These are phyloP conservation scores for Dromius quadrimaculatus DNA, from an alignment of 2,888 invertebrate genomes.

Conservation along the genomic window DNA sequence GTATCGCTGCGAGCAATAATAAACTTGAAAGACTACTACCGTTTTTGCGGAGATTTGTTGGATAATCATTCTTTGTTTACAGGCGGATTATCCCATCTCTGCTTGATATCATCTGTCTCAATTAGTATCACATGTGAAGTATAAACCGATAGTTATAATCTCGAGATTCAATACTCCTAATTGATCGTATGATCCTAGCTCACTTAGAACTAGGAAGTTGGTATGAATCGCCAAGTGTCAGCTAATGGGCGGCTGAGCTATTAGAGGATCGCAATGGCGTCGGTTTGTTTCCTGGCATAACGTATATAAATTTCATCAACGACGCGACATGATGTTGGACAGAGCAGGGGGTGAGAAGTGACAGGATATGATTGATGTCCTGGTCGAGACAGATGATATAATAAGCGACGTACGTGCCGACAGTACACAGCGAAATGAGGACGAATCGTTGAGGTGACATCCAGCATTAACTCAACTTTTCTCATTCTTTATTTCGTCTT, in stretches of 20 bases:
- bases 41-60: constrained; percentile 20
- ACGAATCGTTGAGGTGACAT: constrained; percentile 36
- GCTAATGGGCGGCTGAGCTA: constrained; percentile 7
- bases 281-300: constrained; percentile 45
- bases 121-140: no score
- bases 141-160: no score
- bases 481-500: constrained; percentile 32
- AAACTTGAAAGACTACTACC: constrained; percentile 1
- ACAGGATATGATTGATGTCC: constrained; percentile 39
- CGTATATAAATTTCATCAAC: constrained; percentile 48
- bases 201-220: no score
- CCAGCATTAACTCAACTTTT: constrained; percentile 37
- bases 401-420: constrained; percentile 47
- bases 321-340: constrained; percentile 22
- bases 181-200: no score
- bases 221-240: not conserved
- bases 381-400: constrained; percentile 44
- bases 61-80: constrained; percentile 17
- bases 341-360: not conserved
- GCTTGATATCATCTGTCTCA: no score
- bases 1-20: not conserved
- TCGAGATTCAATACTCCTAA: no score
- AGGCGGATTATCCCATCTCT: no score
- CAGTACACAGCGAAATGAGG: constrained; percentile 33
- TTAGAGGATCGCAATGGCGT: constrained; percentile 2